Base-by-base conservation (phyloP, 2,888 invertebrate species). In the Drosophila paramelanica region DNA sequence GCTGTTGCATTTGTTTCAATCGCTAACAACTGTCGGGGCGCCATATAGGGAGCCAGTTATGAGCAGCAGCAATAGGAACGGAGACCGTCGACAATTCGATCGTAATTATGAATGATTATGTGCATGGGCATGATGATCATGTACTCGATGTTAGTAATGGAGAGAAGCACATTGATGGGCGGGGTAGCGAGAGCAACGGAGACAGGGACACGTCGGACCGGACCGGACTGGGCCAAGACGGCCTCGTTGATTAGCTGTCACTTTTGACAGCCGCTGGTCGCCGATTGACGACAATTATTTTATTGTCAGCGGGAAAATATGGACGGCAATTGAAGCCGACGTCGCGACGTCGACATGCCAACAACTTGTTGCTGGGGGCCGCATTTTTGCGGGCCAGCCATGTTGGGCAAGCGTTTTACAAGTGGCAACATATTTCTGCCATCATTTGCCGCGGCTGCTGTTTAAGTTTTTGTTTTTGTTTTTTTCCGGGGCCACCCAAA, bases 31-130 rank as follows among this genome's bases (percentile, higher is more conserved):
- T 75, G 75, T 73, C 31, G 64, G 31, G 38, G 25, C 47, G 14
- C 76, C 76, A 77, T 78, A 73, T 76, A 73, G 58, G 74, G 76
- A 46, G 31, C 3, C 42, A 76, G 76, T 78, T 76, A 76, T 76
- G 76, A 78, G 62, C 76, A 76, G 42, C 59, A 67, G 46, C 59
- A 41, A 36, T 45, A 52, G 55, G 45, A 67, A 47, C 49, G 45
- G 10, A 39, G 50, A 23, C n/a, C 17, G 41, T n/a, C 39, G 25
- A 25, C 25, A 53, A 64, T 38, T 31, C 43, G 36, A 68, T 41
- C 23, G 47, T 80, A 83, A 89, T 87, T 83, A 89, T 87, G 87
- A 85, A 89, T 89, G 88, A 85, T 89, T 77, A 84, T 89, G 87
- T 75, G 81, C 78, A 67, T 75, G 71, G 56, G 65, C 68, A 45